Conservation (phyloP, 2,797 vertebrate genomes). For the Crocodylus rhombifer region DNA sequence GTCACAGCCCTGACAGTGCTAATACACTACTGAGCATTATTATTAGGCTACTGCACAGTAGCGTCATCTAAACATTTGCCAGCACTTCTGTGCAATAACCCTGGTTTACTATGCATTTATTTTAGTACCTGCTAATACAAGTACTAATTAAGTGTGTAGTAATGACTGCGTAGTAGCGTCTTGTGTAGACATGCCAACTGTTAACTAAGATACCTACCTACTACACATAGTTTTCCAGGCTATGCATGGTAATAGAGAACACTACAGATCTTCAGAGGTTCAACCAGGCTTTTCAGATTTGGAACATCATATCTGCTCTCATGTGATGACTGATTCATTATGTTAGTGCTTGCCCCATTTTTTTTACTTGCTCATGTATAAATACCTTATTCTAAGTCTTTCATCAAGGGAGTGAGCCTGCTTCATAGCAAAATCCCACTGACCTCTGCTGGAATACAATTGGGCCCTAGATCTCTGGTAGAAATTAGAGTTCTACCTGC, state of each 20-base stretch:
- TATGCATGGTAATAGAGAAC: neutral
- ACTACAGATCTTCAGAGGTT: neutral
- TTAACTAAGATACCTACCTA: neutral
- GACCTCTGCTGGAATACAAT: neutral
- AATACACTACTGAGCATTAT: too few species aligned
- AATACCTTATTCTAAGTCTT: neutral
- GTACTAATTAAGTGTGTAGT: too few species aligned
- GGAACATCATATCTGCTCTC: neutral
- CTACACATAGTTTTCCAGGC: neutral
- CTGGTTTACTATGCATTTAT: too few species aligned
- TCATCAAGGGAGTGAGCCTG: neutral
- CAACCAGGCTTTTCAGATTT: neutral
- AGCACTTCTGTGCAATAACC: too few species aligned
- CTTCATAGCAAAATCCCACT: neutral
- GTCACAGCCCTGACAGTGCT: too few species aligned
- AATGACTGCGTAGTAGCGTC: too few species aligned
- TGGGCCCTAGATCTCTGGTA: neutral
- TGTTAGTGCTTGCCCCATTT: neutral
- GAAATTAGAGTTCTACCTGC: neutral
- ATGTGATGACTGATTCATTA: neutral
- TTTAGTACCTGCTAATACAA: too few species aligned
- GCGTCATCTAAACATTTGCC: too few species aligned
- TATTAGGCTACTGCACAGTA: too few species aligned
- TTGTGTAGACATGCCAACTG: neutral
- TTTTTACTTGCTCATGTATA: neutral